These are phyloP conservation scores for Xerus inauris DNA, from an alignment of 2,113 vertebrate species.

Conservation along the genomic window DNA sequence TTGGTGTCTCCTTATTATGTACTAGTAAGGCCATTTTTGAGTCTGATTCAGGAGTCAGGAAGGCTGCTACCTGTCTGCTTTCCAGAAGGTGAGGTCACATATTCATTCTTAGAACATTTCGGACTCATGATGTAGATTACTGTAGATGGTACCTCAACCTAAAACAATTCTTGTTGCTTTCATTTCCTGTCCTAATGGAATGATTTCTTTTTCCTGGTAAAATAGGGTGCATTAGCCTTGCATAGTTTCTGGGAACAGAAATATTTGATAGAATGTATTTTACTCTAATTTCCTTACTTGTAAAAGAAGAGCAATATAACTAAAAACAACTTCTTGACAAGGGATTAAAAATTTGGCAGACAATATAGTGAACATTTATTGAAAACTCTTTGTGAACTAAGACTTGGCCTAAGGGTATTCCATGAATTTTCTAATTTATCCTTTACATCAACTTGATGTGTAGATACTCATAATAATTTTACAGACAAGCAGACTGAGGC, in stretches of 20 bases:
- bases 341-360: neutral
- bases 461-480: neutral
- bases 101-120: neutral
- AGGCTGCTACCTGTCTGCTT: neutral
- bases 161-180: neutral
- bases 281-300: neutral
- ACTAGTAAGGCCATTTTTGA: neutral
- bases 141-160: neutral
- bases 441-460: neutral
- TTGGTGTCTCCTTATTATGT: neutral
- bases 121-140: neutral
- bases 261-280: neutral
- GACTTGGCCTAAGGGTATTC: neutral
- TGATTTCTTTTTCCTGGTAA: neutral
- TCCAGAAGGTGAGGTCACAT: neutral
- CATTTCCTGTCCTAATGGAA: neutral
- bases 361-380: neutral
- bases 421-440: neutral
- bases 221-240: neutral
- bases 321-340: conserved; percentile 41
- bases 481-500: neutral
- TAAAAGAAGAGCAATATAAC: neutral
- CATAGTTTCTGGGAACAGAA: neutral
- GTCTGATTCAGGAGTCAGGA: neutral
- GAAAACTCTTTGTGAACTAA: neutral